These are phyloP conservation scores for Sebastes taczanowskii DNA, from an alignment of 2,797 vertebrate species.

Conservation along the genomic window DNA sequence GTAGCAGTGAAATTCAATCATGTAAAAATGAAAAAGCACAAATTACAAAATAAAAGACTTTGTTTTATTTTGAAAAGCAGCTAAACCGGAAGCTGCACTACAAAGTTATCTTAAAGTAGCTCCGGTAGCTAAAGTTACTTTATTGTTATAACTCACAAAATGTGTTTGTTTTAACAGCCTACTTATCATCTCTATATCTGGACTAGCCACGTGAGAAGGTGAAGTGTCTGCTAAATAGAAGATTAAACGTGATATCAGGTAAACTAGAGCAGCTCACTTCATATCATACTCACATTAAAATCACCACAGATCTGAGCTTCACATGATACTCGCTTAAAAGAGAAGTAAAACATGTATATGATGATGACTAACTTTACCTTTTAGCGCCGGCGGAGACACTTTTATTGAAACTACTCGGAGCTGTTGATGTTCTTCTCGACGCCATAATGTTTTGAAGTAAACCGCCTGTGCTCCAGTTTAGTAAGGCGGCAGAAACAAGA, in stretches of 20 bases:
- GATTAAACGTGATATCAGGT: too few relatives aligned
- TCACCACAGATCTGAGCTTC: rapidly evolving
- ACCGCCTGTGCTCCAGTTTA: conserved; percentile 35
- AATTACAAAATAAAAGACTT: neutral
- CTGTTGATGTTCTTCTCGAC: conserved; percentile 55
- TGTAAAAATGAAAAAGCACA: neutral
- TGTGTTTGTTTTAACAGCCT: too few relatives aligned
- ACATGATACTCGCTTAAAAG: too few relatives aligned
- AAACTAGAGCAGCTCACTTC: rapidly evolving
- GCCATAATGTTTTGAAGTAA: conserved; percentile 72
- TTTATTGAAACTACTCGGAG: conserved; percentile 33
- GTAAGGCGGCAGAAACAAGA: conserved; percentile 32
- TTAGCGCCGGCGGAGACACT: conserved; percentile 28
- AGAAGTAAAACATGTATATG: too few relatives aligned
- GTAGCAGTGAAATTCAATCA: neutral
- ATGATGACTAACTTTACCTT: conserved; percentile 35
- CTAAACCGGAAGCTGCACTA: neutral
- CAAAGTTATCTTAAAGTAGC: neutral
- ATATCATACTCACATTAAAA: too few relatives aligned
- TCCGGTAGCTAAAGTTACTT: neutral
- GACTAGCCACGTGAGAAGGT: too few relatives aligned
- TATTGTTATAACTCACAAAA: neutral
- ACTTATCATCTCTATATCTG: too few relatives aligned
- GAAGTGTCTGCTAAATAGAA: too few relatives aligned
- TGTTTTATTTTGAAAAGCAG: neutral